Evolutionary conservation across 2,113 vertebrate species (phyloP).

Genomic region (Sceloporus tristichus): DNA sequence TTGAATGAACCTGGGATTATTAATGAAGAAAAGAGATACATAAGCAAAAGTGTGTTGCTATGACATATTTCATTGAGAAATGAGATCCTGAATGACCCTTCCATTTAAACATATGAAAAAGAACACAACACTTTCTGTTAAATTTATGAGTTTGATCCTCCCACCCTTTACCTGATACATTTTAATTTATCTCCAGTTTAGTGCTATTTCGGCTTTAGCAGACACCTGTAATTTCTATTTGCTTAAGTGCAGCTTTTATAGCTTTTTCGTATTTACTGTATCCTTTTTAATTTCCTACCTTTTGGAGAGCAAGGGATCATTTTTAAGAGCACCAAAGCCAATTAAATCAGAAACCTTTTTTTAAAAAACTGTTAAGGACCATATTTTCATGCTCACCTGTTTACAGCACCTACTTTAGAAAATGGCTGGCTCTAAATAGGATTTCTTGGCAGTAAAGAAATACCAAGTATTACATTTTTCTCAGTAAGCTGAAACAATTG

Average conservation of each 20-base stretch:
- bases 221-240: conserved; percentile 40
- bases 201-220: conserved; percentile 21
- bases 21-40: conserved; percentile 45
- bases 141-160: conserved; percentile 31
- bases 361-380: not conserved
- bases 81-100: conserved; percentile 8
- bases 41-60: conserved; percentile 27
- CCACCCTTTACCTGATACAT: conserved; percentile 1
- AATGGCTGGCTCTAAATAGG: not conserved
- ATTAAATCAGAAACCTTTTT: conserved; percentile 17
- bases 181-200: conserved; percentile 35
- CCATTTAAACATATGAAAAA: not conserved
- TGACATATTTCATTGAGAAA: conserved; percentile 27
- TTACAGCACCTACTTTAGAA: not conserved
- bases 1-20: not conserved
- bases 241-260: conserved; percentile 33
- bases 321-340: conserved; percentile 29
- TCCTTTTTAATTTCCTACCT: conserved; percentile 34
- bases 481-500: not conserved
- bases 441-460: conserved; percentile 10
- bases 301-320: not conserved
- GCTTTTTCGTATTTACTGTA: conserved; percentile 28
- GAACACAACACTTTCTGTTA: conserved; percentile 22
- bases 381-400: not conserved
- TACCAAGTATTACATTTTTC: not conserved